Base-by-base conservation (phyloP, 2,797 vertebrate species). In the Crocodylus rhombifer region DNA sequence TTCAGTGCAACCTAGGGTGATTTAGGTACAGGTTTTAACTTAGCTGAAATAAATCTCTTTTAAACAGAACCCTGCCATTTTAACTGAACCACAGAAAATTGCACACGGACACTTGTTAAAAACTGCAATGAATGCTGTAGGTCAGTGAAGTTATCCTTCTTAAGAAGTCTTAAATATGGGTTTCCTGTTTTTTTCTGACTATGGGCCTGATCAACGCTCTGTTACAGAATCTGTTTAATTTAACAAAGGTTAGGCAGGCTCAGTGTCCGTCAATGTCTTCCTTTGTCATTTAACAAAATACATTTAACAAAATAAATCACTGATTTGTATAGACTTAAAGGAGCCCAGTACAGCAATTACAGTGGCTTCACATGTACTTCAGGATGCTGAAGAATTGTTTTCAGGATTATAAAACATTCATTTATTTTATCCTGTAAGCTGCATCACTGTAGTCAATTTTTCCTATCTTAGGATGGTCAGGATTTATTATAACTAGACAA, bases 381-480 rank as follows among this genome's bases (percentile, higher is more conserved):
- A 14, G 42, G 36, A 51, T 42, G 25, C 14, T 1, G 61, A 33
- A 58, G 58, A 88, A 25, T 58, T 26, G 36, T 61, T 17, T 77
- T 67, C 21, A 82, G 23, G 63, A 65, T 88, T 91, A 42, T 25
- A 12, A 71, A 69, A 10, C 81, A 25, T 18, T 76, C 30, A 76
- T 57, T 88, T 75, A 36, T 64, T 88, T 87, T 42, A 8, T 30
- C 11, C 4, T 57, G 33, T 3, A 60, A n/a, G 0, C 20, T 14
- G 12, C 60, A 4, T 6, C 82, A 36, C 79, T 79, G 25, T 28
- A 36, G 28, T 51, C 69, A 18, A 26, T 26, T 9, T 81, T 1
- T 1, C 23, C 84, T 13, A 23, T 1, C 0, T 0, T 13, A 11
- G 55, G 56, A 62, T 61, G 33, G 16, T 18, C 10, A 26, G 77